A percentile compares a stretch with the other conserved stretches of the same genome.
Evolutionary conservation across 2,113 vertebrate species (phyloP).

Genomic region (Ptilonorhynchus violaceus): DNA sequence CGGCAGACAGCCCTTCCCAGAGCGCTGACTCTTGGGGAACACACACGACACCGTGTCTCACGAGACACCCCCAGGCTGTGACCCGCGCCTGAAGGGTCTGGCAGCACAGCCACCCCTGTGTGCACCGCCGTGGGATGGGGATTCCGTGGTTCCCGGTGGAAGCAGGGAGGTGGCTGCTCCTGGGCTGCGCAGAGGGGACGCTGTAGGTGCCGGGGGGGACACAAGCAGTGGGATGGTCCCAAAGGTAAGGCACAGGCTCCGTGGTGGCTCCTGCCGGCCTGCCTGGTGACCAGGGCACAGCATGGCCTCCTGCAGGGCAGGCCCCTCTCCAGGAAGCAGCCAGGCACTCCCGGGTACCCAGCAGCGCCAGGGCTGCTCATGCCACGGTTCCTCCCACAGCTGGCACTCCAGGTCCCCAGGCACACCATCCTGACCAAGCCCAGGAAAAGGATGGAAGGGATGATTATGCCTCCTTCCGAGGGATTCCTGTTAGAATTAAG

Average conservation of each 20-base stretch:
- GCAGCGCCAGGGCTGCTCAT: fast-evolving
- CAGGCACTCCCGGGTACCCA: not conserved
- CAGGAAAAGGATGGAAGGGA: not conserved
- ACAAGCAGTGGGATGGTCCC: not conserved
- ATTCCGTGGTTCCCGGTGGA: fast-evolving
- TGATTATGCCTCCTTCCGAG: fast-evolving
- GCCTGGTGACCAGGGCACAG: not conserved
- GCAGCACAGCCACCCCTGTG: not conserved
- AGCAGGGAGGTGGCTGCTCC: too few species aligned
- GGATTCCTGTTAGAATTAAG: not conserved
- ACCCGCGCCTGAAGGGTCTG: too few species aligned
- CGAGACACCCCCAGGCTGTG: too few species aligned
- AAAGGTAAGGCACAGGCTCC: not conserved
- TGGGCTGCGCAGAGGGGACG: too few species aligned
- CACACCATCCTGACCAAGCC: fast-evolving
- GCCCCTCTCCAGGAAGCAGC: not conserved
- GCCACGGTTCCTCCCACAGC: fast-evolving
- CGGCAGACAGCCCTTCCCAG: not conserved
- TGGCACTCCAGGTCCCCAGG: not conserved
- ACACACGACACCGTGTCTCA: too few species aligned
- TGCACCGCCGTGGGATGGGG: fast-evolving
- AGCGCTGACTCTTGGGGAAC: not conserved
- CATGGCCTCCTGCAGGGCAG: fast-evolving
- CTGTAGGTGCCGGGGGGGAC: not conserved
- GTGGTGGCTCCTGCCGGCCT: not conserved